Base-by-base conservation (phyloP, 2,113 vertebrate genomes). In the Sebastes schlegelii region DNA sequence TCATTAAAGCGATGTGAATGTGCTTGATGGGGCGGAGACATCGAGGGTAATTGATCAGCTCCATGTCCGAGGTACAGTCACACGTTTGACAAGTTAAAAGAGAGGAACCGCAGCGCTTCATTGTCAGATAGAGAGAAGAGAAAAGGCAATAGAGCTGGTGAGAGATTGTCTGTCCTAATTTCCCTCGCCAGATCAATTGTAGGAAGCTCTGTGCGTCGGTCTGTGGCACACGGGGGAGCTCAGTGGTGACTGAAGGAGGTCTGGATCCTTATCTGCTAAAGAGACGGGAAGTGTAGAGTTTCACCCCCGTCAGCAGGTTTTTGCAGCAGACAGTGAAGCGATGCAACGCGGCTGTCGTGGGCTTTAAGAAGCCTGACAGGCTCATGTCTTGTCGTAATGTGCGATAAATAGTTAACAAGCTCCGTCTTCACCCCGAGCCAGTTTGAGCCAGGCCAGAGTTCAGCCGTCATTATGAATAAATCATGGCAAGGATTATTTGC, bases 31-130 rank as follows among this genome's bases (percentile, higher is more conserved):
- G 83, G 88, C 40, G 64, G 74, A 88, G 79, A 83, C 79, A 83
- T 88, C 4, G 46, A 66, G 65, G 69, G 68, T 87, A 94, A 92
- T 89, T 92, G 87, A 92, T 92, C 85, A 67, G 87, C 78, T 83
- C 82, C 68, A 9, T 74, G 86, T 86, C 71, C 79, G 3, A 67
- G 80, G 70, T 73, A 85, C 80, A 86, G 75, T 85, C 61, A 55
- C 71, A 83, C 71, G 43, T 69, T 82, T 80, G 66, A 69, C 13
- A 60, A 77, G 62, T 72, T 78, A 85, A 72, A 77, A 78, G 65
- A 83, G 75, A 71, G 60, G 48, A 82, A 86, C 72, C 11, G 16
- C 77, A 64, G 43, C 16, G 42, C 80, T 76, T 89, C 79, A 80
- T 55, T 84, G 75, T 90, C 67, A 69, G 19, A 69, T 52, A 80